Percentiles rank a stretch among this genome's conserved stretches.
Conservation (phyloP, 1,140 invertebrate genomes). For the Gryon sp. region DNA sequence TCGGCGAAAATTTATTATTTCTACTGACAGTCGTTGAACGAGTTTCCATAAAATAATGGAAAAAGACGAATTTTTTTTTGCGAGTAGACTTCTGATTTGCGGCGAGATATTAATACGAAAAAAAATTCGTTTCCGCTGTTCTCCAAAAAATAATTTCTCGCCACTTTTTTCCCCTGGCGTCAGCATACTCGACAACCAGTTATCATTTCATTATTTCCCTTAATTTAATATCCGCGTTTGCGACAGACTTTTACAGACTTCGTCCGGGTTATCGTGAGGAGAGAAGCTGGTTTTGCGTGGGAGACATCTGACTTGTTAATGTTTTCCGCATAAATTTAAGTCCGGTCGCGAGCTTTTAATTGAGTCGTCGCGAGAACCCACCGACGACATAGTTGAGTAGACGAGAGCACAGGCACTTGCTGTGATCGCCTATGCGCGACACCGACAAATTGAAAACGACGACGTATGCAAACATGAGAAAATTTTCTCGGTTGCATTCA, state of each 20-base stretch:
- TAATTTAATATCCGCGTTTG: slow-evolving; percentile 73
- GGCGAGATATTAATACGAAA: slow-evolving; percentile 6
- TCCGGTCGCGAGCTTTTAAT: slow-evolving; percentile 73
- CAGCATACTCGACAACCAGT: slow-evolving; percentile 56
- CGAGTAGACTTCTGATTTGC: neutral
- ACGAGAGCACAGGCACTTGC: slow-evolving; percentile 42
- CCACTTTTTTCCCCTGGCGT: slow-evolving; percentile 36
- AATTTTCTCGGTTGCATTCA: slow-evolving; percentile 53
- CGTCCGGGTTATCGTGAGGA: slow-evolving; percentile 39
- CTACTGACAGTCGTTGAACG: neutral
- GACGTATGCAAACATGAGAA: slow-evolving; percentile 63
- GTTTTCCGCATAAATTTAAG: slow-evolving; percentile 78
- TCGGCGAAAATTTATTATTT: neutral
- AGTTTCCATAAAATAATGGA: slow-evolving; percentile 21
- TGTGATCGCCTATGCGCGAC: slow-evolving; percentile 52
- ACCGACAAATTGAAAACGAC: slow-evolving; percentile 62
- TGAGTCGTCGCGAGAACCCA: slow-evolving; percentile 71
- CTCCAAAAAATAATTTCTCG: slow-evolving; percentile 49
- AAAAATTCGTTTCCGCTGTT: slow-evolving; percentile 14
- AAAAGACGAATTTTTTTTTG: slow-evolving; percentile 1
- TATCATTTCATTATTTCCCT: slow-evolving; percentile 77
- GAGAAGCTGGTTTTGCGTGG: slow-evolving; percentile 29
- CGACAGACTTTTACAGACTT: slow-evolving; percentile 62
- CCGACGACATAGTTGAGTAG: slow-evolving; percentile 50
- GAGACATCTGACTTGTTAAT: slow-evolving; percentile 79